Evolutionary conservation across 2,797 vertebrate species (phyloP), one percentile per base, ranked within the genome.

Genomic region (Sebastes vulpes): DNA sequence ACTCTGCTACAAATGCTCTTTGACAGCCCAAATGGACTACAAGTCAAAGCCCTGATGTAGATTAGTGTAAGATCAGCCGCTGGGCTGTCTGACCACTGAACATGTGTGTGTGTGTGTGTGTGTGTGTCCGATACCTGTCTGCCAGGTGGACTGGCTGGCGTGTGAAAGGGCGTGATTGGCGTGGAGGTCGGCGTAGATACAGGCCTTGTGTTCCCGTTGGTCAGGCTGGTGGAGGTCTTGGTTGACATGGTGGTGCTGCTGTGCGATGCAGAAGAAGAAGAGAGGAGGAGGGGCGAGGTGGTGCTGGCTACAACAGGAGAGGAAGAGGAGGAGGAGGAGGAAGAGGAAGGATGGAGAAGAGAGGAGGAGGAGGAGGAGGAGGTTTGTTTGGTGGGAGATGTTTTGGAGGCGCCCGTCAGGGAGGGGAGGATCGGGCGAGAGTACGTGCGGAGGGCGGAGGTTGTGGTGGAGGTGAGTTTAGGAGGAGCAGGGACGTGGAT

Each of bases 111-210:
- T 82, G 32, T 35, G 32, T 35, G 32, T 35, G 32, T 35, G 11
- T 35, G 28, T 69, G 61, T 82, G 31, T 75, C 71, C 0, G 35
- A 79, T 89, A 96, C 96, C 95, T 96, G 96, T 92, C 95, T 89
- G 71, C 94, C 92, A 50, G 95, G 91, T 31, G 94, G 91, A 7
- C 94, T 95, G 69, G 95, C 95, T 2, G 95, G 95, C 7, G 94
- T 96, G 88, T 96, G 96, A 29, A 96, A 96, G 52, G 95, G 94
- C 2, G 94, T 96, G 88, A 96, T 95, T 1, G 93, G 83, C 1
- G 94, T 92, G 71, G 93, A 89, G 46, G 84, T 88, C 0, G 90
- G 65, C 12, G 90, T 89, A 38, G 94, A 77, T 1, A 90, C 77
- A 1, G 87, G 90, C 79, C 94, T 90, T 0, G 83, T 46, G 77